Percentiles rank a stretch among this genome's conserved stretches.
Evolutionary conservation across 2,888 invertebrate genomes (phyloP).

Genomic region (Brachyptera risi): DNA sequence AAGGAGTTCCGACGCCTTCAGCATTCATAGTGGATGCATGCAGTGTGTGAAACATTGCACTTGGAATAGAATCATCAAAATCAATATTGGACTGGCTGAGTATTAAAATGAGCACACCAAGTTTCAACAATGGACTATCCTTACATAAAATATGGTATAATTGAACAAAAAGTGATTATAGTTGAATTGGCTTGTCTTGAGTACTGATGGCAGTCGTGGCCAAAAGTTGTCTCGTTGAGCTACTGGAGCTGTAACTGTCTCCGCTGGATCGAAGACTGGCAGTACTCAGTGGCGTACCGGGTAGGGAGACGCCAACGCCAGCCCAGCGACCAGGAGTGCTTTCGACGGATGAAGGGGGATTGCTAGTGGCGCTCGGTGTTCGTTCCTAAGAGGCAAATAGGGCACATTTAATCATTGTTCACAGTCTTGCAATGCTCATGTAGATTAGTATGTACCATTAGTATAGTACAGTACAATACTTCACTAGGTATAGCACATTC

Average conservation of each 20-base stretch:
- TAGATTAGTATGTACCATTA: too few species aligned
- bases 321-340: constrained; percentile 43
- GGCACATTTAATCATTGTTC: neutral
- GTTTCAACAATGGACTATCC: too few species aligned
- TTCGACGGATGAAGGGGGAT: constrained; percentile 39
- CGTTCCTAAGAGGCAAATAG: neutral
- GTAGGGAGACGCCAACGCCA: constrained; percentile 38
- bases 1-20: too few species aligned
- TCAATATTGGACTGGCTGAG: too few species aligned
- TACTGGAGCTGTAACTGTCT: constrained; percentile 76
- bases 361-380: neutral
- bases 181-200: neutral
- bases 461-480: too few species aligned
- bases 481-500: too few species aligned
- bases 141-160: too few species aligned
- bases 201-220: constrained; percentile 44
- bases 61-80: too few species aligned
- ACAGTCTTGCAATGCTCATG: neutral
- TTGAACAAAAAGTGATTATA: too few species aligned
- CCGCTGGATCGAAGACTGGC: constrained; percentile 63
- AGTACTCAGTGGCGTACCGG: constrained; percentile 63
- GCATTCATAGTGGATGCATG: too few species aligned
- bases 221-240: constrained; percentile 71
- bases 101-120: too few species aligned
- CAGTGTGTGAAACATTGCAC: too few species aligned